A percentile compares a stretch with the other conserved stretches of the same genome.
phyloP scores from a whole-genome alignment of 2,797 vertebrate species.

The Borostomias antarcticus region DNA sequence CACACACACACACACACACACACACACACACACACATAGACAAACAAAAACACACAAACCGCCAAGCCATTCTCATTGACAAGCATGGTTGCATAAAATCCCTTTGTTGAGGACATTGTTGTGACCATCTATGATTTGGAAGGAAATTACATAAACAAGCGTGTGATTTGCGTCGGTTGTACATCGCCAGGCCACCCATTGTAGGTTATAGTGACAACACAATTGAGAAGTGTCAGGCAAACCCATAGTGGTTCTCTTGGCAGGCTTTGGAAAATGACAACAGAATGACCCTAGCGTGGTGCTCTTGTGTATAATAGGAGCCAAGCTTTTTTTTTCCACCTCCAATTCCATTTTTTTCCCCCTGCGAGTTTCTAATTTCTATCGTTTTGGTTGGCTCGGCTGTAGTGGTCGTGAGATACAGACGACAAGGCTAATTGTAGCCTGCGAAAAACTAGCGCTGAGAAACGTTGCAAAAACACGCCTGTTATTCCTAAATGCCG shows the following conservation, averaged over 20 bases:
- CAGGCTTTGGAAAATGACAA: constrained; percentile 56
- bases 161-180: constrained; percentile 54
- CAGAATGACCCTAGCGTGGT: constrained; percentile 44
- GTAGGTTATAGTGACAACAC: constrained; percentile 48
- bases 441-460: constrained; percentile 59
- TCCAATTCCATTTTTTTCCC: constrained; percentile 29
- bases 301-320: constrained; percentile 33
- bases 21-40: too few relatives aligned
- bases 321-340: constrained; percentile 50
- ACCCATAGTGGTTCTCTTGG: background rate
- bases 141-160: constrained; percentile 64
- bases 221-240: background rate
- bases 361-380: constrained; percentile 50
- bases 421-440: constrained; percentile 73
- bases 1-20: too few relatives aligned
- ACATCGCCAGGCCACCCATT: constrained; percentile 56
- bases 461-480: constrained; percentile 60
- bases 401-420: constrained; percentile 51
- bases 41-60: constrained; percentile 44
- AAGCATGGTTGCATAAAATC: constrained; percentile 33
- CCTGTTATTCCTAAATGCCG: constrained; percentile 52
- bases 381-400: constrained; percentile 68
- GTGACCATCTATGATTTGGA: constrained; percentile 61
- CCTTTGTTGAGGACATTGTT: constrained; percentile 50
- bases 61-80: constrained; percentile 38